Percentiles rank a stretch among this genome's conserved stretches.
Evolutionary conservation across 2,888 invertebrate genomes (phyloP).

Genomic region (Ceratothoa steindachneri): DNA sequence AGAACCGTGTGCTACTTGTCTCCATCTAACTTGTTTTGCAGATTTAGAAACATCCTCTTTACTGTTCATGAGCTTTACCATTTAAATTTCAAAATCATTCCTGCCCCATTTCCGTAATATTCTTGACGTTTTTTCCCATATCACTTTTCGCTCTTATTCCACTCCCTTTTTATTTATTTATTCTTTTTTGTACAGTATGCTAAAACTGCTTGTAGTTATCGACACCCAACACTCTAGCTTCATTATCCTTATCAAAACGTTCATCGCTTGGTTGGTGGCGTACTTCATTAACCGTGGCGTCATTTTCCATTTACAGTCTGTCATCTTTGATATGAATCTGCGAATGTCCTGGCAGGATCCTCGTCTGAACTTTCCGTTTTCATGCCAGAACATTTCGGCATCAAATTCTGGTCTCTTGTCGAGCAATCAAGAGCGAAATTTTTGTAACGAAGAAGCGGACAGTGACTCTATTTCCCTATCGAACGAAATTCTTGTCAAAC

Average conservation of each 20-base stretch:
- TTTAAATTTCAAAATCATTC: no score
- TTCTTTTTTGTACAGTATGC: no score
- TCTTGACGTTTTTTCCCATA: no score
- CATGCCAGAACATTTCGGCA: not conserved
- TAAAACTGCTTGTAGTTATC: no score
- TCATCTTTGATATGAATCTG: constrained; percentile 20
- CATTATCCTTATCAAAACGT: not conserved
- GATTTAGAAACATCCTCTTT: no score
- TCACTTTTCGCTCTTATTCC: no score
- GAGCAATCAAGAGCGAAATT: not conserved
- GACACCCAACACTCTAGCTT: no score
- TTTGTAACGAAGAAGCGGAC: not conserved
- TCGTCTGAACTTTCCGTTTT: constrained; percentile 9
- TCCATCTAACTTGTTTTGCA: no score
- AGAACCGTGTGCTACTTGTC: no score
- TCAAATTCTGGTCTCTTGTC: not conserved
- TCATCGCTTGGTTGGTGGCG: not conserved
- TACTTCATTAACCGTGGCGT: not conserved
- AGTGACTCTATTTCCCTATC: constrained; percentile 18
- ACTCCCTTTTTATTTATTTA: no score
- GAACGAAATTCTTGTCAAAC: constrained; percentile 11
- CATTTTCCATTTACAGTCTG: constrained; percentile 11
- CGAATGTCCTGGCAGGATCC: constrained; percentile 19
- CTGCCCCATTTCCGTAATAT: no score
- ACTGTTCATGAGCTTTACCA: no score